Evolutionary conservation across 2,888 invertebrate genomes (phyloP).

Genomic region (Oeneis ivallda): DNA sequence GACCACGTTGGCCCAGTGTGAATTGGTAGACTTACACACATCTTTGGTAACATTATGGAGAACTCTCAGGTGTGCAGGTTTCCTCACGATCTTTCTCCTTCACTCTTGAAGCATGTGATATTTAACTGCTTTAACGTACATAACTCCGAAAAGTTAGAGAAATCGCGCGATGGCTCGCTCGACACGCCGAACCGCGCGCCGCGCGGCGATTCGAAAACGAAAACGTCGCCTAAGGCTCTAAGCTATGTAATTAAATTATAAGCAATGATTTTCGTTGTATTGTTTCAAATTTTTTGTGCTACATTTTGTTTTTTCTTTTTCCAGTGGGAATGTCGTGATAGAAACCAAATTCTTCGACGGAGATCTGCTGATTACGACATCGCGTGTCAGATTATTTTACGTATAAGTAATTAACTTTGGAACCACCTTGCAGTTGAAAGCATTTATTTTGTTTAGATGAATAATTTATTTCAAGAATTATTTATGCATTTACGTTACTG

Average conservation of each 20-base stretch:
- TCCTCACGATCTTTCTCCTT: no score
- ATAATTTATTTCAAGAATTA: slow-evolving; percentile 4
- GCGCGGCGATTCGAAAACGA: no score
- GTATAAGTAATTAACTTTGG: slow-evolving; percentile 77
- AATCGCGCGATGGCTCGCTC: no score
- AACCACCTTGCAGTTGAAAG: neutral
- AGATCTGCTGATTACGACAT: slow-evolving; percentile 95
- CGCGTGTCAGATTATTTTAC: slow-evolving; percentile 96
- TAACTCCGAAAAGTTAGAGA: no score
- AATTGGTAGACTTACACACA: no score
- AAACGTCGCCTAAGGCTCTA: no score
- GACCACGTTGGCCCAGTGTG: no score
- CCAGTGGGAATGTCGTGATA: slow-evolving; percentile 96
- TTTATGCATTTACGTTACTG: neutral
- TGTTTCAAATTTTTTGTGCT: neutral
- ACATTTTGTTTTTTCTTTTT: slow-evolving; percentile 55
- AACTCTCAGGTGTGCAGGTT: no score
- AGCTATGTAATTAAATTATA: neutral
- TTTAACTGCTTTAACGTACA: no score
- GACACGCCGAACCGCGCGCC: no score
- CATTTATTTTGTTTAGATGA: slow-evolving; percentile 26
- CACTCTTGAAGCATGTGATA: no score
- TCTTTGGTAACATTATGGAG: no score
- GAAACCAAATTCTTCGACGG: slow-evolving; percentile 99
- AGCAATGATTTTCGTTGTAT: neutral